Evolutionary conservation across 1,140 invertebrate species (phyloP), one percentile per base, ranked within the genome.

Genomic region (Cardiocondyla obscurior): DNA sequence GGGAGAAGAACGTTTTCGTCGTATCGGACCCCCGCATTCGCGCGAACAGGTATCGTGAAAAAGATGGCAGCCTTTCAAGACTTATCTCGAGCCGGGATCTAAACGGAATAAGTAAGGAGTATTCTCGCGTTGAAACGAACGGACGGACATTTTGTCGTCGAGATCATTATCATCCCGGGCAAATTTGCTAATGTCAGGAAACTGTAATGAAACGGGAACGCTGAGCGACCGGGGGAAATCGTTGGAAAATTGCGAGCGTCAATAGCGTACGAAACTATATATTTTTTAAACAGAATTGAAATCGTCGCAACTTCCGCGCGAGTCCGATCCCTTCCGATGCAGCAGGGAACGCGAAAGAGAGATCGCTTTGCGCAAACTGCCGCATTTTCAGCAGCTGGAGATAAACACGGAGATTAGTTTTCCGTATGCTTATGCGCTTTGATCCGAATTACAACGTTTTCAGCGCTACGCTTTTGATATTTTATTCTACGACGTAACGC

Each of bases 1-100:
- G 81, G 22, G 22, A 39, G 83, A 74, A 64, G 69, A 85, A 85
- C 70, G 79, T 84, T 84, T n/a, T 72, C 82, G 64, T 55, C 39
- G 83, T 72, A 57, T 60, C 60, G 67, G 22, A 69, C 12, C 55
- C 8, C 14, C 19, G n/a, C 16, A 25, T 16, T 16, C 22, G 14
- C 33, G 36, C 53, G 14, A 58, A 55, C 46, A 19, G 2, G 14
- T 25, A 33, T 22, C 36, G n/a, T 46, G 30, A 16, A n/a, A 22
- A 39, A 36, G 16, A 39, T 25, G 22, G 19, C 16, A 69, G 46
- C 7, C 46, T 16, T 46, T 46, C 16, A 12, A 14, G 19, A 64
- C 25, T 22, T 10, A 46, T 46, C 36, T 42, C 7, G 22, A 42
- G 14, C 60, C 42, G 28, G 22, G 42, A 58, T 16, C 8, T 46